Evolutionary conservation across 2,888 invertebrate genomes (phyloP).

Genomic region (Ornithoptera alexandrae): DNA sequence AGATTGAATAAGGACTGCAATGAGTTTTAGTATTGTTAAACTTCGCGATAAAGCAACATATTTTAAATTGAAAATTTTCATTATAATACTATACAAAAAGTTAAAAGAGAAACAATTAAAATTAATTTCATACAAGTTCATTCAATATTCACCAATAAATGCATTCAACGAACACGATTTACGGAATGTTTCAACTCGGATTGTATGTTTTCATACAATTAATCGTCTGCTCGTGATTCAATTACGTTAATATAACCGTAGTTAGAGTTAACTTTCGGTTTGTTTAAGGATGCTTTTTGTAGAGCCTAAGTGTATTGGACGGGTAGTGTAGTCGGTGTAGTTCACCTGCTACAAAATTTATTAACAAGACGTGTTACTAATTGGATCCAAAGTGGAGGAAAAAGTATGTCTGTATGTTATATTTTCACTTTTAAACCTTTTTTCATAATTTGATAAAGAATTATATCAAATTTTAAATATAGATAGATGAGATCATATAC

Average conservation of each 20-base stretch:
- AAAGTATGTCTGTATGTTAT: neutral
- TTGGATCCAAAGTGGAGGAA: neutral
- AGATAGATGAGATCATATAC: too few relatives aligned
- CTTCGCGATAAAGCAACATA: neutral
- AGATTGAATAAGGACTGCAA: too few relatives aligned
- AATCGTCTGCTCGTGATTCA: neutral
- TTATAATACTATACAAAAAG: neutral
- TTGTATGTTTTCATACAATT: neutral
- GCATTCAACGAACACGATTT: neutral
- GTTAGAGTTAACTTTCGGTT: neutral
- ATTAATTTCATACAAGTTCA: neutral
- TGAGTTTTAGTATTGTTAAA: too few relatives aligned
- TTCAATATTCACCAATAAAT: neutral
- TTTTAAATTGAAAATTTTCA: neutral
- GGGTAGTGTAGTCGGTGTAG: neutral
- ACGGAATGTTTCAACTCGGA: neutral
- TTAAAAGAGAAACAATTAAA: neutral
- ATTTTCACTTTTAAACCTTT: too few relatives aligned
- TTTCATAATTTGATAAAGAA: too few relatives aligned
- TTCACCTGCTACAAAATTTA: neutral
- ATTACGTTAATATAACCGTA: neutral
- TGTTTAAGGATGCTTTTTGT: neutral
- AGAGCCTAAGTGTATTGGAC: neutral
- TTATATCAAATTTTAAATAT: too few relatives aligned
- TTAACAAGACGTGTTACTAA: neutral